phyloP scores from a whole-genome alignment of 2,797 vertebrate species.

The Nyctibius grandis region DNA sequence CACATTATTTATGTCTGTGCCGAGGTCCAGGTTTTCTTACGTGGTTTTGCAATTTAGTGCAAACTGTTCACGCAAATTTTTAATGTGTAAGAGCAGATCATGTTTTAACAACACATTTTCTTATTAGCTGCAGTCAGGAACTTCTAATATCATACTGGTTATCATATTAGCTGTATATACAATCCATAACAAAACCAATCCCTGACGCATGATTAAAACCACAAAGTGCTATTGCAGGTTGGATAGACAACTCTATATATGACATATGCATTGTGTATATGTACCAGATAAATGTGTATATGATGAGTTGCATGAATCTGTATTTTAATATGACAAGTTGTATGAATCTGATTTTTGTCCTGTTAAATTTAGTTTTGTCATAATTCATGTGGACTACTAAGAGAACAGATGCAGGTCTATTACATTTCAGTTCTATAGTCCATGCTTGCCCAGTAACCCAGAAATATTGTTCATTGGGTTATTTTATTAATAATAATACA shows the following conservation, averaged over 20 bases:
- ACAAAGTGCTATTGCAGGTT: background rate
- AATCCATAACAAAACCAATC: background rate
- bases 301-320: background rate
- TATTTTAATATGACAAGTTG: background rate
- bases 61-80: background rate
- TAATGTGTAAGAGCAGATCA: background rate
- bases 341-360: background rate
- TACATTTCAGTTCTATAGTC: background rate
- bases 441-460: background rate
- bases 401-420: background rate
- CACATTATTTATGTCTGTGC: background rate
- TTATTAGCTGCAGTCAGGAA: background rate
- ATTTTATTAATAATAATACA: background rate
- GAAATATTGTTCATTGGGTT: background rate
- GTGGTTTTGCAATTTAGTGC: constrained; percentile 2
- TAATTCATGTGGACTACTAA: background rate
- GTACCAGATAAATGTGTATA: background rate
- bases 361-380: background rate
- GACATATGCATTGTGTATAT: background rate
- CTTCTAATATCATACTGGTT: background rate
- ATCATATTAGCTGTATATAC: background rate
- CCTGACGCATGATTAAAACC: background rate
- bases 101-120: background rate
- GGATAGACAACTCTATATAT: background rate
- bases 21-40: background rate